Percentiles rank a stretch among this genome's conserved stretches.
Conservation (phyloP, 2,797 vertebrate genomes). For the Salmo trutta region DNA sequence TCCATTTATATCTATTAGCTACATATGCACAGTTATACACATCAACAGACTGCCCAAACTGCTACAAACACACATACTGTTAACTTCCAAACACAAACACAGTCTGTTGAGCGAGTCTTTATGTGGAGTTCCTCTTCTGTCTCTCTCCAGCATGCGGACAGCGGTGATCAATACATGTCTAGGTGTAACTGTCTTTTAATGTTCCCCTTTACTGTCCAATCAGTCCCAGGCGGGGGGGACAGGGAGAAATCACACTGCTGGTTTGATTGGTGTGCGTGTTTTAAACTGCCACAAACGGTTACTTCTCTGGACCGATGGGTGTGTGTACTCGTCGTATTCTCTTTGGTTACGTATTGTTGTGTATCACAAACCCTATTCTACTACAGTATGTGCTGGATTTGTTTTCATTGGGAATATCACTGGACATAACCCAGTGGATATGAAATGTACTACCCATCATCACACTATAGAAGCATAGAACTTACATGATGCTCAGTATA, state of each 20-base stretch:
- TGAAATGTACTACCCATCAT: not conserved
- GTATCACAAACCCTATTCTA: not conserved
- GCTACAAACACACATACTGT: not conserved
- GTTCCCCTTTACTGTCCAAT: slow-evolving; percentile 45
- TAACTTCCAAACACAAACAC: not conserved
- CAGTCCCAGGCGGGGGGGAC: not conserved
- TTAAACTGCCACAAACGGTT: slow-evolving; percentile 14
- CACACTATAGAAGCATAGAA: not conserved
- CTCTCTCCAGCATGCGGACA: slow-evolving; percentile 27
- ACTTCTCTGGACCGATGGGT: slow-evolving; percentile 20
- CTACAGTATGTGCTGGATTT: not conserved
- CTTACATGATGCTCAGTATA: not conserved
- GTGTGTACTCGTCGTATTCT: not conserved
- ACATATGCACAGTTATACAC: not conserved
- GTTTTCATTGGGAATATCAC: not conserved
- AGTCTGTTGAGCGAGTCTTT: not conserved
- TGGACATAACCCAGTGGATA: not conserved
- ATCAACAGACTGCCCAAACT: not conserved
- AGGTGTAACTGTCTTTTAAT: slow-evolving; percentile 32
- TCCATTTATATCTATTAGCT: not conserved
- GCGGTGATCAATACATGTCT: slow-evolving; percentile 56
- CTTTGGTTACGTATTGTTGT: not conserved
- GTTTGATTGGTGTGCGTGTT: slow-evolving; percentile 15
- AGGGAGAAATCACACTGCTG: slow-evolving; percentile 25
- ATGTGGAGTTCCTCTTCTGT: slow-evolving; percentile 29